Base-by-base conservation (phyloP, 2,888 invertebrate genomes). In the Tinea pellionella region DNA sequence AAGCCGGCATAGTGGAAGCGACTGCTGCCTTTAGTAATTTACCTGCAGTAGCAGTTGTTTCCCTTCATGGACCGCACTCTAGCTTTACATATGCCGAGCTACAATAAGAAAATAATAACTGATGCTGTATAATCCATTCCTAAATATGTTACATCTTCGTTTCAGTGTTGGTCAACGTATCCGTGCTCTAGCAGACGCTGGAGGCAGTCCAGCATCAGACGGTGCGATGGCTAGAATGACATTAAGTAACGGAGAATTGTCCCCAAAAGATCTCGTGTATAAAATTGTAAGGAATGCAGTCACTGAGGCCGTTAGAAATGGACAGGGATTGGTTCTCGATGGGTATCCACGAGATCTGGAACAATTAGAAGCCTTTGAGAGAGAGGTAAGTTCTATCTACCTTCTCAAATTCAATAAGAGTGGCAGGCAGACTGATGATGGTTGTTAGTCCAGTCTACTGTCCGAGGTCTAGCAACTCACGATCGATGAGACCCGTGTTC, bases 281-380 rank as follows among this genome's bases (percentile, higher is more conserved):
- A 91, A 91, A 63, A 82, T 97, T 51, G 89, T 98, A 58, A 92
- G 94, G 62, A 89, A 86, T 1, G 92, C 94, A 29, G 88, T 94
- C 64, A 72, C 70, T 0, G 90, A 90, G 43, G 80, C 82, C 0
- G 78, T 84, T 1, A 79, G 91, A 62, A 81, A 83, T 42, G 91
- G 90, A 7, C 90, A 91, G 18, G 97, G 98, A 2, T 92, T 98
- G 62, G 91, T 99, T 61, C 91, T 99, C 61, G 98, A 98, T 70
- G 98, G 98, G 0, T 99, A 95, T 76, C 99, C 99, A 0, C 88
- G 98, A 61, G 96, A 97, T 70, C 85, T 96, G 73, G 91, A 92
- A 58, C 98, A 99, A 86, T 93, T 96, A 66, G 90, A 92, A 60
- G 91, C 92, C 70, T 99, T 98, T 76, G 96, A 99, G 80, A 91